Base-by-base conservation (phyloP, 2,797 vertebrate genomes). In the Sebastes alutus region DNA sequence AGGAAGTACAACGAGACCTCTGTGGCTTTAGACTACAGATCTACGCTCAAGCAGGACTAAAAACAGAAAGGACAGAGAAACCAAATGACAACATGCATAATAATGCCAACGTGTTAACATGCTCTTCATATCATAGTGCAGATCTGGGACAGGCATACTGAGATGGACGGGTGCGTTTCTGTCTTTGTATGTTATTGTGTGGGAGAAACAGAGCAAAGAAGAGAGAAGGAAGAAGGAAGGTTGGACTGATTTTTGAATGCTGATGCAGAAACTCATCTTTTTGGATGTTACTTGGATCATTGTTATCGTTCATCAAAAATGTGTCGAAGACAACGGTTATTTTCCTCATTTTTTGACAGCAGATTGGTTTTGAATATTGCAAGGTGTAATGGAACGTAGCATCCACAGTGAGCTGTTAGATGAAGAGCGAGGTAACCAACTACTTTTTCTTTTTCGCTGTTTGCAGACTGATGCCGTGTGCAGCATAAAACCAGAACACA, bases 11-110 rank as follows among this genome's bases (percentile, higher is more conserved):
- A 84, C 52, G 8, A 82, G 77, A 87, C 77, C 78, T 90, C 84
- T 84, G 91, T 88, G 92, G 88, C 90, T 88, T 90, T 77, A 72
- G 61, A 86, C 82, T 81, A 90, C 71, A 91, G 71, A 78, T 85
- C 77, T 81, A 78, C n/a, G 84, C 82, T 93, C 92, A 94, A 94
- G 93, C 94, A 92, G 82, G 87, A 90, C 85, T 90, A 59, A 84
- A 85, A 92, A 92, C 82, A 84, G 83, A 90, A 78, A 89, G 76
- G 60, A 94, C 83, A 83, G 86, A 89, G 77, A 91, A 78, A 85
- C 77, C 83, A 86, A 88, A 91, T 29, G 74, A 93, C 85, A 88
- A 94, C 95, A 96, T 96, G 95, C 95, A 94, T 83, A 92, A 76
- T 78, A 88, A 92, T 88, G 88, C 85, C 71, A 75, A 75, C 64